These are phyloP conservation scores for Metopolophium dirhodum DNA, from an alignment of 1,140 invertebrate species.

Conservation along the genomic window DNA sequence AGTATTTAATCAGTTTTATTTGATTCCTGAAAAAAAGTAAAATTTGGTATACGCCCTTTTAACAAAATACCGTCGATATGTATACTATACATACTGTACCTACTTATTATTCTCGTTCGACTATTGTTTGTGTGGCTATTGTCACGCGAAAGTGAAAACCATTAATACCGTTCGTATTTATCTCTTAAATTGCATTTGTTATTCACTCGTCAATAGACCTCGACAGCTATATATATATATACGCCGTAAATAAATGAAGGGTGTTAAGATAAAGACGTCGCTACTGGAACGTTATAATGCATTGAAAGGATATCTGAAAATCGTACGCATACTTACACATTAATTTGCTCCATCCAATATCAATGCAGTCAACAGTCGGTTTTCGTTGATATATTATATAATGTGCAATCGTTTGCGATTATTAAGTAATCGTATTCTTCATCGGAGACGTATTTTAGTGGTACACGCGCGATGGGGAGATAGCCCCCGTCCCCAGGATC, in stretches of 20 bases:
- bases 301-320: neutral
- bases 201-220: neutral
- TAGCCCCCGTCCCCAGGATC: neutral
- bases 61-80: too few relatives aligned
- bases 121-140: neutral
- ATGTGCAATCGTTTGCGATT: neutral
- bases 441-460: neutral
- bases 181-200: neutral
- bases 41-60: too few relatives aligned
- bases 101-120: neutral
- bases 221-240: neutral
- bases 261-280: slow-evolving; percentile 15
- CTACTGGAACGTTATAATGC: neutral
- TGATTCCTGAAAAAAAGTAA: too few relatives aligned
- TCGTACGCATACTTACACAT: neutral
- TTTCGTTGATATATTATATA: neutral
- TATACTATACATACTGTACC: too few relatives aligned
- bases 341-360: neutral
- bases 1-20: too few relatives aligned
- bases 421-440: neutral
- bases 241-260: neutral
- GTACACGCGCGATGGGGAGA: neutral
- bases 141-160: neutral
- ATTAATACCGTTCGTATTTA: neutral
- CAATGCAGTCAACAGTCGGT: neutral